Evolutionary conservation across 2,113 vertebrate genomes (phyloP).

Genomic region (Elephas maximus): DNA sequence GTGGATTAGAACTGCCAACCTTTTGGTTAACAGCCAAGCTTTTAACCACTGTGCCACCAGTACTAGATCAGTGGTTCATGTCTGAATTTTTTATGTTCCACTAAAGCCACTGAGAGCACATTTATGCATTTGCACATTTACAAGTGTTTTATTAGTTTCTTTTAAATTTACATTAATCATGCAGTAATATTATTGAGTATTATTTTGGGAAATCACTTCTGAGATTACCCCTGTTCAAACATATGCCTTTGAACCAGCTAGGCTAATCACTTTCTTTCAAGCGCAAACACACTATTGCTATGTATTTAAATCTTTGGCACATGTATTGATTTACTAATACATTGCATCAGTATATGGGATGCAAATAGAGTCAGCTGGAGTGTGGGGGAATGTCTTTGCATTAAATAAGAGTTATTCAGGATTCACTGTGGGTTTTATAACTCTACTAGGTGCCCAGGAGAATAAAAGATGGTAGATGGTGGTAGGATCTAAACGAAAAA

Average conservation of each 20-base stretch:
- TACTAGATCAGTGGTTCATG: background rate
- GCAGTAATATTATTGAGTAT: background rate
- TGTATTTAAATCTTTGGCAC: background rate
- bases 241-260: constrained; percentile 15
- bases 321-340: background rate
- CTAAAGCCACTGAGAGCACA: background rate
- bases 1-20: too few species aligned
- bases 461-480: background rate
- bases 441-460: background rate
- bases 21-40: too few species aligned
- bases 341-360: background rate
- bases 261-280: background rate
- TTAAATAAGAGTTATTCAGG: constrained; percentile 19
- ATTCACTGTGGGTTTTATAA: background rate
- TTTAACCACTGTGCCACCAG: too few species aligned
- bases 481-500: background rate
- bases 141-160: constrained; percentile 26
- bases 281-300: background rate
- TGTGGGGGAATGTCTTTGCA: background rate
- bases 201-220: constrained; percentile 6
- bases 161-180: constrained; percentile 12
- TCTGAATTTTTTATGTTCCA: constrained; percentile 20
- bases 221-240: background rate
- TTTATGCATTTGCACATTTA: constrained; percentile 3
- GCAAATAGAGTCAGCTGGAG: background rate